Base-by-base conservation (phyloP, 2,113 vertebrate species). In the Mirza zaza region DNA sequence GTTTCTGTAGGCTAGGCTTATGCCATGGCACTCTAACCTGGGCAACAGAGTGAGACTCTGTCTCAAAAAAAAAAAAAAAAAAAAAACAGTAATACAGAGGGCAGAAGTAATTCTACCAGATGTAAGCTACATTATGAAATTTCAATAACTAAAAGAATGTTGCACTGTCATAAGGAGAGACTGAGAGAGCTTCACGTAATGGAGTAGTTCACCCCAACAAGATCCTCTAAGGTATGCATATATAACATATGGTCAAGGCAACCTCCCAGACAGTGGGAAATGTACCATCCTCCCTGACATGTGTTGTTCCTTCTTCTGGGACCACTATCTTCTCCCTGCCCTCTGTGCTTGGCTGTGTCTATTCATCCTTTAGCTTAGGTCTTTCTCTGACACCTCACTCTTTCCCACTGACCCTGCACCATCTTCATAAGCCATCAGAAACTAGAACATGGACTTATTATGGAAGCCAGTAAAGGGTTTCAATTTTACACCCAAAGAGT, bases 71-170 rank as follows among this genome's bases (percentile, higher is more conserved):
- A 5, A 45, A 45, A 45, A 7, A 45, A 7, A 45, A 45, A 7
- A 45, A 45, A 79, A 95, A 96, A 87, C 5, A 73, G n/a, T 71
- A 71, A 68, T 52, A 86, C n/a, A 73, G 10, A 89, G 12, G 32
- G 23, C 17, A 93, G 75, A 94, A 90, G 63, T 67, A 79, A 90
- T 34, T 75, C 13, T 87, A 57, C 3, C 12, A 48, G 21, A 45
- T 87, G 3, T 79, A 70, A 89, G 89, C 55, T 61, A 34, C 18
- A 7, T 65, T 34, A 2, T 61, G 68, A 82, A 63, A 5, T 77
- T 87, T 68, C 6, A 63, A 23, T 81, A 61, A 79, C 39, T 27
- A 14, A 80, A 90, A 42, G 29, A 67, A 32, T 10, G 48, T 17
- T 9, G 3, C n/a, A 77, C 10, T 21, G 14, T 59, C 32, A 13